These are phyloP conservation scores for Scaptomyza tumidula DNA, from an alignment of 2,888 invertebrate species.

Conservation along the genomic window DNA sequence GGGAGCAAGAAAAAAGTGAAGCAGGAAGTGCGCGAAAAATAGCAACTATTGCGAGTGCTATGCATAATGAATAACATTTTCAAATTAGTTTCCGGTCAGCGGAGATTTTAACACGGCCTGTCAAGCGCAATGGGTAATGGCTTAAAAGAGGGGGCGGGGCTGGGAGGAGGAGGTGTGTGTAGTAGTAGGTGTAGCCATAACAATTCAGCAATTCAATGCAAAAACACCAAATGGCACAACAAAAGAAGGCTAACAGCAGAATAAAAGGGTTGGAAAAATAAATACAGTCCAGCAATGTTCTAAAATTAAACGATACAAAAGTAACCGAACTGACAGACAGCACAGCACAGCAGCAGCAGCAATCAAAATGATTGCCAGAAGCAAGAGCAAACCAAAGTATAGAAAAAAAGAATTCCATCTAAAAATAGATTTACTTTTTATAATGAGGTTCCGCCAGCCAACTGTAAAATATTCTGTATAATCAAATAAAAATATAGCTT, in stretches of 20 bases:
- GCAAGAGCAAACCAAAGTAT: conserved; percentile 10
- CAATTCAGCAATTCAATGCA: conserved; percentile 53
- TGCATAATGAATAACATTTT: conserved; percentile 80
- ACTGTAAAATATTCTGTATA: conserved; percentile 42
- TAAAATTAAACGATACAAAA: conserved; percentile 33
- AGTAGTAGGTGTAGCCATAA: conserved; percentile 16
- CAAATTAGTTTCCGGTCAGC: conserved; percentile 79
- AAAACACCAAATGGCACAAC: conserved; percentile 26
- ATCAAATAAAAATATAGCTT: conserved; percentile 66
- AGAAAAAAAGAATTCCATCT: neutral
- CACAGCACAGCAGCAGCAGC: conserved; percentile 17
- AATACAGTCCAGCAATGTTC: conserved; percentile 11
- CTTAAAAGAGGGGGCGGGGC: neutral
- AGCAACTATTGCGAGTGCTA: conserved; percentile 56
- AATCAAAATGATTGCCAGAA: conserved; percentile 65
- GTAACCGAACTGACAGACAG: conserved; percentile 12
- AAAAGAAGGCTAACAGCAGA: conserved; percentile 24
- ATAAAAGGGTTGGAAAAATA: conserved; percentile 18
- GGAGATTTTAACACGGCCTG: conserved; percentile 72
- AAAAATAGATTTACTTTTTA: conserved; percentile 20
- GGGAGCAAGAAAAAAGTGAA: conserved; percentile 35
- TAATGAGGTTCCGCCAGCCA: conserved; percentile 36
- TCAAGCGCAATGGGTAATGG: conserved; percentile 56
- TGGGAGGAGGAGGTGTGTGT: neutral
- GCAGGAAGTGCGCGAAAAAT: conserved; percentile 63